Percentiles rank a stretch among this genome's conserved stretches.
phyloP scores from a whole-genome alignment of 2,888 invertebrate genomes.

The Pyralis farinalis region DNA sequence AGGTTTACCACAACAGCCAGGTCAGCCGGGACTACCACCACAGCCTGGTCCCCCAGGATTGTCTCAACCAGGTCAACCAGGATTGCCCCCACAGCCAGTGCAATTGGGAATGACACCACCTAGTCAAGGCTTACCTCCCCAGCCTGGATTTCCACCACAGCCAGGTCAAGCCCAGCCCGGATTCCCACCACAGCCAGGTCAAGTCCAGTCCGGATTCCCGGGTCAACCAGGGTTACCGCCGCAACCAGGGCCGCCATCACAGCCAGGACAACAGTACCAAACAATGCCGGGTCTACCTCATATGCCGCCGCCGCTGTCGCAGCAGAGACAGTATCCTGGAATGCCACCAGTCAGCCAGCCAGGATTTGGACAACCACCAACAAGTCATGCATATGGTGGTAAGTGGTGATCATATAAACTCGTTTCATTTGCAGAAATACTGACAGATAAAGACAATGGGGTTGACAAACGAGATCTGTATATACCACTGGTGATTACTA shows the following conservation, averaged over 20 bases:
- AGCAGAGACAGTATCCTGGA: constrained; percentile 49
- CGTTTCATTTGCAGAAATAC: too few relatives aligned
- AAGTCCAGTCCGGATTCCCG: constrained; percentile 12
- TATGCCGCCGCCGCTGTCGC: constrained; percentile 68
- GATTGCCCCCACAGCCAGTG: constrained; percentile 28
- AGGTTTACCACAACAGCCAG: constrained; percentile 19
- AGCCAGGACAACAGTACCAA: constrained; percentile 29
- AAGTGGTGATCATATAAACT: too few relatives aligned
- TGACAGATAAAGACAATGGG: too few relatives aligned
- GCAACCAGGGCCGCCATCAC: constrained; percentile 20
- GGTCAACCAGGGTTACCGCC: constrained; percentile 25
- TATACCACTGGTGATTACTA: too few relatives aligned
- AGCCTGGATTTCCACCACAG: constrained; percentile 25
- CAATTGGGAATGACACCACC: constrained; percentile 15
- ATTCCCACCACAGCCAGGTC: constrained; percentile 11
- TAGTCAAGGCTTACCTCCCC: too few relatives aligned
- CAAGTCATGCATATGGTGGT: constrained; percentile 43
- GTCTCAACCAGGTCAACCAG: constrained; percentile 26
- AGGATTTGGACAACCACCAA: constrained; percentile 39
- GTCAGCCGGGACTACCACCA: constrained; percentile 26
- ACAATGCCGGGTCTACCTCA: constrained; percentile 54
- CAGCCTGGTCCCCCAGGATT: constrained; percentile 22
- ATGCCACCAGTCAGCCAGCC: constrained; percentile 35
- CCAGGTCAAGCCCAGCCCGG: constrained; percentile 27
- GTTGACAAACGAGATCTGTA: too few relatives aligned